A percentile compares a stretch with the other conserved stretches of the same genome.
phyloP scores from a whole-genome alignment of 2,888 invertebrate genomes.

The Anodontia alba region DNA sequence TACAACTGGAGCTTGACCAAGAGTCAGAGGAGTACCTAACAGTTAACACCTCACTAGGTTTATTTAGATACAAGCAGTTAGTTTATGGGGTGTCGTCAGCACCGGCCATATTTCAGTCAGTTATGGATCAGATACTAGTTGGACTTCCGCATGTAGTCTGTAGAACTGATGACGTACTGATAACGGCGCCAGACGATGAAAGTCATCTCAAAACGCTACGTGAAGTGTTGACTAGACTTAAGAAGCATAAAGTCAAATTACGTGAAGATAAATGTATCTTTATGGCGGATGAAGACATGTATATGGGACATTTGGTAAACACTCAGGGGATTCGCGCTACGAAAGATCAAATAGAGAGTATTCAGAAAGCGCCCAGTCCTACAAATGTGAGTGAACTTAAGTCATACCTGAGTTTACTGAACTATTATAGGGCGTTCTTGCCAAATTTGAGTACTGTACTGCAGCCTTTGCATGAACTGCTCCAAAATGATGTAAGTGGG shows the following conservation, averaged over 20 bases:
- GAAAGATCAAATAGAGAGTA: constrained; percentile 33
- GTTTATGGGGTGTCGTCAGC: constrained; percentile 57
- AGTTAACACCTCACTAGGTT: constrained; percentile 62
- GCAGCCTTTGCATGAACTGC: constrained; percentile 52
- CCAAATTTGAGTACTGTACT: constrained; percentile 40
- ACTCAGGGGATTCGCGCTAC: constrained; percentile 36
- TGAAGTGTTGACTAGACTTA: constrained; percentile 26
- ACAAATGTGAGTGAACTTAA: constrained; percentile 36
- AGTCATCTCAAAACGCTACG: constrained; percentile 22
- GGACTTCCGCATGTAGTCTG: constrained; percentile 29
- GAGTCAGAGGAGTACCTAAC: constrained; percentile 35
- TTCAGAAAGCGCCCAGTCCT: constrained; percentile 29
- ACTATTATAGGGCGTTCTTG: constrained; percentile 39
- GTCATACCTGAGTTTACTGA: constrained; percentile 31
- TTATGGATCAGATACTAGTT: constrained; percentile 63
- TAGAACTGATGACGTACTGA: constrained; percentile 38
- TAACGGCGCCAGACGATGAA: constrained; percentile 21
- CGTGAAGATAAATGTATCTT: constrained; percentile 19
- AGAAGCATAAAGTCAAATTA: constrained; percentile 16
- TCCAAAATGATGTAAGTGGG: neutral
- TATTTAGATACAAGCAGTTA: constrained; percentile 56
- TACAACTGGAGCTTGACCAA: constrained; percentile 33
- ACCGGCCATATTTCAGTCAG: constrained; percentile 58
- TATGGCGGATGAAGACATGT: constrained; percentile 25
- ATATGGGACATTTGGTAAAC: constrained; percentile 26